phyloP scores from a whole-genome alignment of 2,888 invertebrate species.

The Lochmaea capreae region DNA sequence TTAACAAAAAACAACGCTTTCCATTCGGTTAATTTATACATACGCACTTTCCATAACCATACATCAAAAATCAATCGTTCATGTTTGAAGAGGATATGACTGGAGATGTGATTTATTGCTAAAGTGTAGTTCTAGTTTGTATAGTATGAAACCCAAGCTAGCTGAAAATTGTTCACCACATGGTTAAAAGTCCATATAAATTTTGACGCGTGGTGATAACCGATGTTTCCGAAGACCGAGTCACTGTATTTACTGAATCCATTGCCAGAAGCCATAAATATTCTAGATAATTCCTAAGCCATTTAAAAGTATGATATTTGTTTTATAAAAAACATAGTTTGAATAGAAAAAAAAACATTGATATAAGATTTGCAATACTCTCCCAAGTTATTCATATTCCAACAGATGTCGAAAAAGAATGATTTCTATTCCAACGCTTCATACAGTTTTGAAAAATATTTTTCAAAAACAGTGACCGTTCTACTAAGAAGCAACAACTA shows the following conservation, averaged over 20 bases:
- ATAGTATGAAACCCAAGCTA: neutral
- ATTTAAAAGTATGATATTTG: neutral
- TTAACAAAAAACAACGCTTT: too few species aligned
- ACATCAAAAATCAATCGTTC: neutral
- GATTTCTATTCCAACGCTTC: too few species aligned
- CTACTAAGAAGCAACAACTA: too few species aligned
- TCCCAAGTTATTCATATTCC: too few species aligned
- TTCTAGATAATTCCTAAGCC: neutral
- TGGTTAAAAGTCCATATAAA: neutral
- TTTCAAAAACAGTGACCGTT: too few species aligned
- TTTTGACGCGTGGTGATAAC: neutral
- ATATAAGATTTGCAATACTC: too few species aligned
- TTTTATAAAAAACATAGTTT: too few species aligned
- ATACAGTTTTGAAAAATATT: too few species aligned
- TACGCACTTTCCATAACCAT: neutral
- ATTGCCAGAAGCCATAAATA: neutral
- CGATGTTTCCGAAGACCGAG: neutral
- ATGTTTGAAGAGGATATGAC: neutral
- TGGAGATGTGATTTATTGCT: neutral
- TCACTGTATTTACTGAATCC: neutral
- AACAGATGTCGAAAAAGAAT: too few species aligned
- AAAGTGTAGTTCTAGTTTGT: neutral
- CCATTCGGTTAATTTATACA: too few species aligned
- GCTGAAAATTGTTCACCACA: constrained; percentile 2
- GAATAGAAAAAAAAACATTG: too few species aligned